Evolutionary conservation across 2,113 vertebrate species (phyloP).

Genomic region (Xiphophorus hellerii): DNA sequence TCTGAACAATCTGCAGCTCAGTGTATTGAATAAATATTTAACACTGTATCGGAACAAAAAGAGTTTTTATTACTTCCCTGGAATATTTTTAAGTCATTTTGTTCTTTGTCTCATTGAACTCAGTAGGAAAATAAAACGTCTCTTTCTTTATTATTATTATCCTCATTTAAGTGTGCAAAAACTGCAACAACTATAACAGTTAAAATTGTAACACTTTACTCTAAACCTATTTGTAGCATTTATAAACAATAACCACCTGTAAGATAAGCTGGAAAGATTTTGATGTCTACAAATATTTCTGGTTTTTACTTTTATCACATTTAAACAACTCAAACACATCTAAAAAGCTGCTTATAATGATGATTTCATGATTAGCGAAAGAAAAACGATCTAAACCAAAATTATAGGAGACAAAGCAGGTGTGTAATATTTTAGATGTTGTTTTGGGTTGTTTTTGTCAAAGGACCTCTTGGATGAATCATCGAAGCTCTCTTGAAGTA

Average conservation of each 20-base stretch:
- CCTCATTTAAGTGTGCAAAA: constrained; percentile 66
- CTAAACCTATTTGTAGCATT: not conserved
- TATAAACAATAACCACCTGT: not conserved
- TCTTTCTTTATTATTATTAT: constrained; percentile 52
- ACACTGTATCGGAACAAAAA: constrained; percentile 18
- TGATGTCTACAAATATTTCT: not conserved
- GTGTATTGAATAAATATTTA: constrained; percentile 17
- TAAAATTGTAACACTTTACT: constrained; percentile 24
- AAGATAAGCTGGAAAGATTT: not conserved
- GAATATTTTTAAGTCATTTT: constrained; percentile 25
- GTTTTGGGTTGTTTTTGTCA: too few species aligned
- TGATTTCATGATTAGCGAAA: too few species aligned
- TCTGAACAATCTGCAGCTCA: constrained; percentile 15
- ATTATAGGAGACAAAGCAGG: too few species aligned
- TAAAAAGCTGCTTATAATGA: too few species aligned
- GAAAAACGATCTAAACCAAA: too few species aligned
- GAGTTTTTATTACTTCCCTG: not conserved
- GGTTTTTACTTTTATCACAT: not conserved
- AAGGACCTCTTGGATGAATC: too few species aligned
- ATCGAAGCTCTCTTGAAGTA: too few species aligned
- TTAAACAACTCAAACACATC: not conserved
- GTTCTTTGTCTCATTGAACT: constrained; percentile 40
- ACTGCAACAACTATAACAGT: constrained; percentile 40
- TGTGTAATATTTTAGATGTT: too few species aligned
- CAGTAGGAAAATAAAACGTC: constrained; percentile 70